phyloP scores from a whole-genome alignment of 2,888 invertebrate species.

The Neoscelio sp. region DNA sequence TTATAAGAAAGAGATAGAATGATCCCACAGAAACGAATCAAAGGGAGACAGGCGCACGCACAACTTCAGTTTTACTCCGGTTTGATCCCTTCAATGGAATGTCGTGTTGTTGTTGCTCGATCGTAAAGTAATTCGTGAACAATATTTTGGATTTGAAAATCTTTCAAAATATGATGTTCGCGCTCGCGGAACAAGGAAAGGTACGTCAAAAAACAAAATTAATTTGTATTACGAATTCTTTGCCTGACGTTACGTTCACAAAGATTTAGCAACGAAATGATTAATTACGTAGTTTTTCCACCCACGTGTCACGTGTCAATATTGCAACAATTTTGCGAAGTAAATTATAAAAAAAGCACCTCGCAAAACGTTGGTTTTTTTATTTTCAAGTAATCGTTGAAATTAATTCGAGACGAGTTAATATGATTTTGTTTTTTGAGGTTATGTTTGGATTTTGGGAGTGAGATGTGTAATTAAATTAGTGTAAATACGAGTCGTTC shows the following conservation, averaged over 20 bases:
- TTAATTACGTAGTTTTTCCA: conserved; percentile 28
- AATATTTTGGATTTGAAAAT: no score
- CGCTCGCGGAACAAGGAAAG: conserved; percentile 80
- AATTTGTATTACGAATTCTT: background rate
- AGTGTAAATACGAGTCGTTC: background rate
- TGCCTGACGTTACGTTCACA: no score
- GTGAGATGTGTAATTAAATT: conserved; percentile 4
- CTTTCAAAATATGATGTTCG: conserved; percentile 75
- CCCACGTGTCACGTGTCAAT: conserved; percentile 43
- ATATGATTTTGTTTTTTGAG: conserved; percentile 7
- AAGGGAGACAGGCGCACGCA: no score
- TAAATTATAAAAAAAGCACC: conserved; percentile 19
- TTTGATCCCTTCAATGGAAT: no score
- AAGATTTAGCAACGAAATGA: no score
- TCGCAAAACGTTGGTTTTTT: background rate
- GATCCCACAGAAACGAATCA: no score
- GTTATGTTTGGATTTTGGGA: conserved; percentile 21
- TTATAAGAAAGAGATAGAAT: no score
- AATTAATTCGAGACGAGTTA: background rate
- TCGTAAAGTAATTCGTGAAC: conserved; percentile 18
- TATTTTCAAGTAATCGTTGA: conserved; percentile 10
- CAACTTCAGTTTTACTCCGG: no score
- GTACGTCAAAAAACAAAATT: conserved; percentile 68
- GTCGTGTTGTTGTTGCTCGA: conserved; percentile 6
- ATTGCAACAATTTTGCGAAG: conserved; percentile 29